Percentiles rank a stretch among this genome's conserved stretches.
Conservation (phyloP, 2,797 vertebrate genomes). For the Rhadinocentrus ornatus region DNA sequence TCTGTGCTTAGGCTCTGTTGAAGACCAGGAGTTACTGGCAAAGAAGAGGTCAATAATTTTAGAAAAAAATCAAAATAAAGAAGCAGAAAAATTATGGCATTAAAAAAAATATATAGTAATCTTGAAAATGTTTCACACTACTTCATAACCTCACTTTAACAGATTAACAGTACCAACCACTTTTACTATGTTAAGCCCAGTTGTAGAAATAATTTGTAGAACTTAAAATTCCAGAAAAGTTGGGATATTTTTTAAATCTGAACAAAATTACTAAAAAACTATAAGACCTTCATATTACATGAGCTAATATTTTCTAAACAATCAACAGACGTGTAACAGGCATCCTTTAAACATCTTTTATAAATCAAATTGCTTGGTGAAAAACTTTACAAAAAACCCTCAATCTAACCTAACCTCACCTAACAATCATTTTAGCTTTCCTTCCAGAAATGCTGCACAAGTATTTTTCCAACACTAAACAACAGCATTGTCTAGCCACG, state of each 20-base stretch:
- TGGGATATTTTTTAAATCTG: too few species aligned
- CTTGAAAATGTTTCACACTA: background rate
- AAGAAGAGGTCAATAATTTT: background rate
- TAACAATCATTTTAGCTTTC: background rate
- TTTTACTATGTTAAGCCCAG: background rate
- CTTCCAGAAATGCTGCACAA: background rate
- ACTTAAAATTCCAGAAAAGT: too few species aligned
- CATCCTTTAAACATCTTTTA: background rate
- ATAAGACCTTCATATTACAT: too few species aligned
- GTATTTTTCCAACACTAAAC: background rate
- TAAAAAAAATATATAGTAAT: background rate
- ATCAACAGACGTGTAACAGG: background rate
- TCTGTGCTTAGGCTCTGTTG: background rate
- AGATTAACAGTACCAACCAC: background rate
- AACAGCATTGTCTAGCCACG: constrained; percentile 8
- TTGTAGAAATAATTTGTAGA: background rate
- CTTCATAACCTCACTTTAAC: too few species aligned
- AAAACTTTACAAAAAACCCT: background rate
- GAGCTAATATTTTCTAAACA: too few species aligned
- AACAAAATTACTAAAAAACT: too few species aligned
- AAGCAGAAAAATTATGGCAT: too few species aligned
- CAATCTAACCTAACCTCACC: background rate
- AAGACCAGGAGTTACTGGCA: background rate
- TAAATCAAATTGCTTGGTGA: background rate
- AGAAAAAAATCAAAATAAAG: background rate